These are phyloP conservation scores for Andricus grossulariae DNA, from an alignment of 1,140 invertebrate species.

Conservation along the genomic window DNA sequence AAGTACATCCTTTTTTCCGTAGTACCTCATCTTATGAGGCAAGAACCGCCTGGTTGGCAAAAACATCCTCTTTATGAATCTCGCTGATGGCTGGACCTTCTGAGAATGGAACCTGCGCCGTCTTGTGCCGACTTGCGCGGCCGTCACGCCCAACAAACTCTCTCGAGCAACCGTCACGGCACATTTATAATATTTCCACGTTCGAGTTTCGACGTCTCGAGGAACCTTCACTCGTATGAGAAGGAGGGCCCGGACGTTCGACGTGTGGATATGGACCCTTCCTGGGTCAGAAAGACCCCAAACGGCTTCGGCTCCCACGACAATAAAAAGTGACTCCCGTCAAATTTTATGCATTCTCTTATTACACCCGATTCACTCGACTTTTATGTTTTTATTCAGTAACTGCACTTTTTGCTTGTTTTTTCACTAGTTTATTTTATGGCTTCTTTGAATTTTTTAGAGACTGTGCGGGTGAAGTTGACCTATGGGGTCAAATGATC, in stretches of 20 bases:
- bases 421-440: no score
- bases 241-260: constrained; percentile 53
- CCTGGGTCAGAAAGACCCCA: constrained; percentile 51
- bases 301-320: constrained; percentile 49
- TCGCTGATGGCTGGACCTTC: constrained; percentile 59
- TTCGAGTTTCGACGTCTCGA: constrained; percentile 68
- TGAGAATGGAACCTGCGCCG: constrained; percentile 65
- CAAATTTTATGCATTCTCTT: not conserved
- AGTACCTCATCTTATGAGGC: constrained; percentile 52
- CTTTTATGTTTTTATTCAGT: not conserved
- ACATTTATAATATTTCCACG: constrained; percentile 75
- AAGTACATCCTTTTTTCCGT: constrained; percentile 4
- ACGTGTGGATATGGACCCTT: constrained; percentile 47
- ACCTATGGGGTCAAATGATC: no score
- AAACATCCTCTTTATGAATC: constrained; percentile 61
- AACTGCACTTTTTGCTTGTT: not conserved
- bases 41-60: constrained; percentile 61
- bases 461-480: no score
- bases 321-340: constrained; percentile 27
- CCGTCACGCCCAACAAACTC: constrained; percentile 73
- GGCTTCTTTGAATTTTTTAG: no score
- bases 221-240: constrained; percentile 41
- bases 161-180: constrained; percentile 66
- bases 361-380: not conserved
- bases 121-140: constrained; percentile 51